These are phyloP conservation scores for Drosophila punjabiensis DNA, from an alignment of 1,140 invertebrate species.

Conservation along the genomic window DNA sequence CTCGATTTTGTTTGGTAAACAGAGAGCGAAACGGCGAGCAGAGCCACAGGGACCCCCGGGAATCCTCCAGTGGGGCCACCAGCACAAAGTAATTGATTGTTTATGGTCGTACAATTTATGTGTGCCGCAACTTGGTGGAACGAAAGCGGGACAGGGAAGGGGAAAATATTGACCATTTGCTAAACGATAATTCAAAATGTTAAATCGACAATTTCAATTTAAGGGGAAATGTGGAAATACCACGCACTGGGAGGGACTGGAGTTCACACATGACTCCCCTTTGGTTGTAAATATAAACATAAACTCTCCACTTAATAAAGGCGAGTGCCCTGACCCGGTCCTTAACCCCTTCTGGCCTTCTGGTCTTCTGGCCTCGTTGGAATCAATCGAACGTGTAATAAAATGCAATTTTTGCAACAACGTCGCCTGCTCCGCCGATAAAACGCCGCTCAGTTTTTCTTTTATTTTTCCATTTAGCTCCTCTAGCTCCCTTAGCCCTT, in stretches of 20 bases:
- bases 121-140: constrained; percentile 55
- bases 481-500: constrained; percentile 51
- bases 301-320: constrained; percentile 77
- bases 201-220: constrained; percentile 84
- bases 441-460: constrained; percentile 9
- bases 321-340: constrained; percentile 43
- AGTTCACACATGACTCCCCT: constrained; percentile 44
- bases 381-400: constrained; percentile 82
- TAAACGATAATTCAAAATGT: constrained; percentile 84
- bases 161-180: constrained; percentile 81
- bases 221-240: constrained; percentile 37
- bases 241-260: constrained; percentile 11
- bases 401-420: constrained; percentile 74
- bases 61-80: constrained; percentile 23
- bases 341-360: constrained; percentile 20
- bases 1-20: constrained; percentile 53
- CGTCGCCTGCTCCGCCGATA: constrained; percentile 43
- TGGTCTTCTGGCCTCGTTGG: constrained; percentile 27
- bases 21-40: constrained; percentile 29
- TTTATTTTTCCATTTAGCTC: constrained; percentile 9
- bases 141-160: not conserved
- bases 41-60: constrained; percentile 9
- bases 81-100: constrained; percentile 81
- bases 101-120: constrained; percentile 79
- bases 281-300: constrained; percentile 76